Base-by-base conservation (phyloP, 2,888 invertebrate genomes). In the Tridacna crocea region DNA sequence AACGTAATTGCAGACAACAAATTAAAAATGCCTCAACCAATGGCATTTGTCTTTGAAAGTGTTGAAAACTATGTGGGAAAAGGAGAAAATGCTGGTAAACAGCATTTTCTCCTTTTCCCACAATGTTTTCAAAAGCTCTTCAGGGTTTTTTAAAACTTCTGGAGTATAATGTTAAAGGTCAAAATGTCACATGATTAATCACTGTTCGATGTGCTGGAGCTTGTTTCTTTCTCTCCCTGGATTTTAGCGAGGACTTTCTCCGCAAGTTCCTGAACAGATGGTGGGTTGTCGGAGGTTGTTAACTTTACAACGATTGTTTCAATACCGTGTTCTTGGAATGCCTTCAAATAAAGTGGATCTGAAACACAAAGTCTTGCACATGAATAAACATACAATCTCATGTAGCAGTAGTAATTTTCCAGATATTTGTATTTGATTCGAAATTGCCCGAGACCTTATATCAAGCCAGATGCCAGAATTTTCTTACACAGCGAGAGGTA, bases 271-370 rank as follows among this genome's bases (percentile, higher is more conserved):
- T 83, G 81, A 15, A 85, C 63, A 10, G 81, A 77, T n/a, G 79
- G 66, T 26, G 74, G 81, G 13, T 77, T 60, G 8, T 55, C 66
- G 3, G 77, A 60, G 26, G 66, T 26, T 0, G 83, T 81, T 26
- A 85, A 36, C 48, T 83, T 83, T 0, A 58, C 77, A 10, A 83
- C 79, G 15, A 85, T 65, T 51, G 70, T 79, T 47, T 85, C 83
- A 13, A 85, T 85, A 10, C 81, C 85, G 22, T 85, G 85, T 10
- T 85, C 85, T 77, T 68, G 74, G 68, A 85, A 85, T 24, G 81
- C 85, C 46, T 81, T 79, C 36, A 85, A 73, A 72, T 83, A 83
- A 10, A 85, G 51, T 12, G 78, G 68, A 73, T 85, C 85, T 85
- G 81, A 68, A 82, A 82, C 36, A n/a, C 36, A 36, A 36, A 8